A percentile compares a stretch with the other conserved stretches of the same genome.
These are phyloP conservation scores for Diadema setosum DNA, from an alignment of 35 echinoderm and acorn worm species.

Conservation along the genomic window DNA sequence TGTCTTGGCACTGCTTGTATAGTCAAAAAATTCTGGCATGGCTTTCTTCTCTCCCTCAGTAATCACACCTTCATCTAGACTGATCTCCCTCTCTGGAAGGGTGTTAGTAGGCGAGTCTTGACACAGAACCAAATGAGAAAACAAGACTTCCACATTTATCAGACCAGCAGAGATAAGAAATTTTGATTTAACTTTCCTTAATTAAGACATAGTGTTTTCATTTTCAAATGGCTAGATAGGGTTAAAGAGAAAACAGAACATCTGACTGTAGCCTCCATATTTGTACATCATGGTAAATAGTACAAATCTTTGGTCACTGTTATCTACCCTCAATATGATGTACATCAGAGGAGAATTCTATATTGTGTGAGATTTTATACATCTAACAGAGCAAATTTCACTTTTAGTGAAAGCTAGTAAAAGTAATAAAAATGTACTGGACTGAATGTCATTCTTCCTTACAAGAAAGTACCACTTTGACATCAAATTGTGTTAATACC, in stretches of 20 bases:
- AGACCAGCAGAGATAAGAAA: not conserved
- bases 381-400: no score
- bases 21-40: constrained; percentile 24
- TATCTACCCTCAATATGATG: no score
- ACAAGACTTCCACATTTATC: no score
- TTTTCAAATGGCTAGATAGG: not conserved
- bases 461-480: no score
- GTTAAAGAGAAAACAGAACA: not conserved
- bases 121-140: not conserved
- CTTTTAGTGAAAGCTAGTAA: no score
- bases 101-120: not conserved
- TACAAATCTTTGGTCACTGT: no score
- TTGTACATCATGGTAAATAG: no score
- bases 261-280: not conserved
- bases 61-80: not conserved
- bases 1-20: constrained; percentile 5
- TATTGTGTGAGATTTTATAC: no score
- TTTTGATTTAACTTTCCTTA: not conserved
- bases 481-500: not conserved
- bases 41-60: constrained; percentile 30
- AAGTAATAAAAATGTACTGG: no score
- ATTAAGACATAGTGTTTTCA: not conserved
- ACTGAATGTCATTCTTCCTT: no score
- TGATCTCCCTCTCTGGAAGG: not conserved
- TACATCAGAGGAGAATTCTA: no score